Evolutionary conservation across 2,888 invertebrate species (phyloP).

Genomic region (Operophtera brumata): DNA sequence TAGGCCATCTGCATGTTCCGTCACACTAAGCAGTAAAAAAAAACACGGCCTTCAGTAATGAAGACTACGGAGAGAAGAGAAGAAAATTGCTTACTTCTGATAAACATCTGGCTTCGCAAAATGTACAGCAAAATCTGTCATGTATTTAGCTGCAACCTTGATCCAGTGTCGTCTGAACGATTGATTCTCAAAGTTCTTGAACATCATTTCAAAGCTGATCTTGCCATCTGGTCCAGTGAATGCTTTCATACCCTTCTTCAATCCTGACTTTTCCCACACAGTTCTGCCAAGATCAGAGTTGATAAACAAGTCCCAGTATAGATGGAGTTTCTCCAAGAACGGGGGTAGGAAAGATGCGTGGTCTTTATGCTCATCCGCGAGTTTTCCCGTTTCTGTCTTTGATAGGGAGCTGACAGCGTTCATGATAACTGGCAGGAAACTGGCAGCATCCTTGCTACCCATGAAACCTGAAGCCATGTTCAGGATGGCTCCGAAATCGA

Average conservation of each 20-base stretch:
- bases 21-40: too few species aligned
- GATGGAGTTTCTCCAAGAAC: conserved; percentile 82
- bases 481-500: conserved; percentile 78
- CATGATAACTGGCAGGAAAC: conserved; percentile 84
- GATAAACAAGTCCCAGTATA: conserved; percentile 89
- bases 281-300: conserved; percentile 89
- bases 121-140: conserved; percentile 87
- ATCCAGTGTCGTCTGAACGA: conserved; percentile 91
- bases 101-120: conserved; percentile 88
- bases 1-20: too few species aligned
- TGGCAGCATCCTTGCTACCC: conserved; percentile 63
- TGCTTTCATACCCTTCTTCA: conserved; percentile 83
- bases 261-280: conserved; percentile 86
- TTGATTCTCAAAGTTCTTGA: conserved; percentile 90
- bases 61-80: too few species aligned
- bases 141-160: conserved; percentile 85
- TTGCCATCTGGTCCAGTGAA: conserved; percentile 86
- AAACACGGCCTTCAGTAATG: too few species aligned
- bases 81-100: conserved; percentile 77
- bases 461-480: conserved; percentile 79
- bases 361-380: conserved; percentile 83
- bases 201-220: conserved; percentile 85
- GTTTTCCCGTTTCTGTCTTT: conserved; percentile 81
- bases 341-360: conserved; percentile 87
- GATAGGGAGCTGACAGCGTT: conserved; percentile 82